Conservation (phyloP, 2,797 vertebrate genomes). For the Arremon brunneinucha region DNA sequence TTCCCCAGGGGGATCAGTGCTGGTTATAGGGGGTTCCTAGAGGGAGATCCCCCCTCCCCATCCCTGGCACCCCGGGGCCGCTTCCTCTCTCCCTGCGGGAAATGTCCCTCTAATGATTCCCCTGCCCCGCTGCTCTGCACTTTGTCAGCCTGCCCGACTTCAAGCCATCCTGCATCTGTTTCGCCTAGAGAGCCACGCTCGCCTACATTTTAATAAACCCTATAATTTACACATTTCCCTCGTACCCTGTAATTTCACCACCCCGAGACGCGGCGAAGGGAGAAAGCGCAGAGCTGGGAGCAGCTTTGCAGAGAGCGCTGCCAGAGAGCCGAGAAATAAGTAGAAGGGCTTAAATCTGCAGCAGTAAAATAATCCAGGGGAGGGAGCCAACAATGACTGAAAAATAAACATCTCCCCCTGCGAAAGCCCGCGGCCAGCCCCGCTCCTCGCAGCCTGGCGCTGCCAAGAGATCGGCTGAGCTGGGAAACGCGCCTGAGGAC, state of each 20-base stretch:
- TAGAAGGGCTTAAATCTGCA: slow-evolving; percentile 54
- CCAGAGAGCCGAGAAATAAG: slow-evolving; percentile 57
- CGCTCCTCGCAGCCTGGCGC: neutral
- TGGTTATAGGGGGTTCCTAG: neutral
- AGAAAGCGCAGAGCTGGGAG: slow-evolving; percentile 66
- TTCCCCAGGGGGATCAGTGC: neutral
- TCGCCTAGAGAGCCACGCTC: slow-evolving; percentile 38
- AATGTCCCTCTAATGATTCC: slow-evolving; percentile 59
- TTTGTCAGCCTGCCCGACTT: slow-evolving; percentile 63
- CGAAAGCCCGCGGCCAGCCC: neutral
- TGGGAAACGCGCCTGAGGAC: slow-evolving; percentile 12
- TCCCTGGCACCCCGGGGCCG: neutral
- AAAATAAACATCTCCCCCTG: slow-evolving; percentile 69
- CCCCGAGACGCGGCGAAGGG: slow-evolving; percentile 40
- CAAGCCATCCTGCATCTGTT: slow-evolving; percentile 64
- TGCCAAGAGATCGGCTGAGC: slow-evolving; percentile 36
- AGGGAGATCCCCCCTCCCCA: neutral
- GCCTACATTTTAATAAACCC: slow-evolving; percentile 66
- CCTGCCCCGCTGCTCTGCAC: slow-evolving; percentile 58
- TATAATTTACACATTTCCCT: slow-evolving; percentile 77
- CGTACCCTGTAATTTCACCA: slow-evolving; percentile 71
- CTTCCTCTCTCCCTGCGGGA: slow-evolving; percentile 55
- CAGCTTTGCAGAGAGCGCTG: slow-evolving; percentile 8
- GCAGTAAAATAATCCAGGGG: slow-evolving; percentile 72
- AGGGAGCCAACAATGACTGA: slow-evolving; percentile 68